Base-by-base conservation (phyloP, 2,888 invertebrate genomes). In the Trissoscelio sp. region DNA sequence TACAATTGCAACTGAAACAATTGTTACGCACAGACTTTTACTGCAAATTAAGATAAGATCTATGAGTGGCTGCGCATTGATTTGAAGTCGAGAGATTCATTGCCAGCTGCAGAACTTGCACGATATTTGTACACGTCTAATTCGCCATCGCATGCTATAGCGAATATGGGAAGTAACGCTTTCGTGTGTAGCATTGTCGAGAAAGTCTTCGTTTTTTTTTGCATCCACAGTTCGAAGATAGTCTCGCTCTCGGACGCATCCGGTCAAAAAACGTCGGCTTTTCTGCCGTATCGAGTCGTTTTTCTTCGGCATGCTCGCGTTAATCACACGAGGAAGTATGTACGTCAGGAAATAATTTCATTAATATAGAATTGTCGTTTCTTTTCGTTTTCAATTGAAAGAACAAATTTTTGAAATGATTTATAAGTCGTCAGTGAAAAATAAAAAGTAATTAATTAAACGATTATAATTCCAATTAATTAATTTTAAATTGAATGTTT, bases 161-260 rank as follows among this genome's bases (percentile, higher is more conserved):
- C 57, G 51, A 81, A 72, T 60, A 78, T 81, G 73, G 77, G 60
- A 81, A 78, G 62, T 46, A 64, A 60, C 60, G 58, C 66, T 72
- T 53, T 69, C 69, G 64, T 60, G 81, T 78, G 70, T 51, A 72
- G 58, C 66, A 60, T 75, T 72, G 66, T 60, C 70, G 62, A 70
- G 81, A 81, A 81, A 83, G 78, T 81, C 18, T 37, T 37, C 55
- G 22, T 55, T 70, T 80, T 81, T 55, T 67, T 83, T 80, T 72
- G 69, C 37, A 51, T 39, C 60, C 28, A 14, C 62, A 24, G 57
- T 58, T 62, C 12, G 42, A 77, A 72, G 77, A 78, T 73, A 62
- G 39, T 69, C 58, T 82, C 69, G 69, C 79, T 82, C 67, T 82
- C 67, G 42, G 73, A 77, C 31, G 60, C 80, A 83, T 81, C 78